These are phyloP conservation scores for Ellobium chinense DNA, from an alignment of 2,888 invertebrate genomes.

Conservation along the genomic window DNA sequence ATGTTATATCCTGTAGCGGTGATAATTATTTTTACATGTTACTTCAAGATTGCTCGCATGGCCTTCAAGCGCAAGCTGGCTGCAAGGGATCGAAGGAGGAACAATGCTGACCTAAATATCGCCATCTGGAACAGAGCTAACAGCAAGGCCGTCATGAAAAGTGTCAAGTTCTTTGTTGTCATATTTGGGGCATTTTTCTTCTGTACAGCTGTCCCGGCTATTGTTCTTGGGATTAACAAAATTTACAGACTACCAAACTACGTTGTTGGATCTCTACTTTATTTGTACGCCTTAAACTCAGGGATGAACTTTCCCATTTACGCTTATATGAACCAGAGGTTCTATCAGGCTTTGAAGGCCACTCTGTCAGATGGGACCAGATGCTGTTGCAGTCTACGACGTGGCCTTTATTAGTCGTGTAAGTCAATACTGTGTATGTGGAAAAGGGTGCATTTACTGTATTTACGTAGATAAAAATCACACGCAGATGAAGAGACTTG, in stretches of 20 bases:
- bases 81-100: not conserved
- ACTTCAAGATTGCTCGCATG: slow-evolving; percentile 3
- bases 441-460: no score
- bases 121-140: not conserved
- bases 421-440: no score
- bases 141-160: not conserved
- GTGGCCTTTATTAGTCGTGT: no score
- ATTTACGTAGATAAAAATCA: no score
- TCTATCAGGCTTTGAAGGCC: not conserved
- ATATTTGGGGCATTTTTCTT: not conserved
- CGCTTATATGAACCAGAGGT: not conserved
- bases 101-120: not conserved
- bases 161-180: slow-evolving; percentile 3
- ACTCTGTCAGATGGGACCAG: no score
- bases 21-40: not conserved
- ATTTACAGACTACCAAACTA: not conserved
- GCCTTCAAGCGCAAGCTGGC: not conserved
- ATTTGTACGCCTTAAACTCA: not conserved
- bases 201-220: not conserved
- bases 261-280: not conserved
- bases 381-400: no score
- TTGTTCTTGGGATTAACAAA: not conserved
- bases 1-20: not conserved
- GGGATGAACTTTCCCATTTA: not conserved
- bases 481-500: no score